These are phyloP conservation scores for Dryoscopus gambensis DNA, from an alignment of 2,113 vertebrate genomes.

Conservation along the genomic window DNA sequence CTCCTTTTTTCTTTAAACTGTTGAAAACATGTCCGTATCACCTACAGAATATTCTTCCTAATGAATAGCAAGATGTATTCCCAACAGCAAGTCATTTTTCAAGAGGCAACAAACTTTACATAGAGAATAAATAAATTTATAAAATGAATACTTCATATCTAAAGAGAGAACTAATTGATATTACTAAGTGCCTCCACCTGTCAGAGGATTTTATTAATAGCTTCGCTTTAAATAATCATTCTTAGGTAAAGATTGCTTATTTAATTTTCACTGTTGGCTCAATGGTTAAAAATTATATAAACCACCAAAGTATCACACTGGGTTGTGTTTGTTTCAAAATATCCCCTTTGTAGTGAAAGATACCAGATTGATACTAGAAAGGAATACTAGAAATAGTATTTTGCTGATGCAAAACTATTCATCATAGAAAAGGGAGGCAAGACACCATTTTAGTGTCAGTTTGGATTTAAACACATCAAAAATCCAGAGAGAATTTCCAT, in stretches of 20 bases:
- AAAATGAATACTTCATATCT: conserved; percentile 67
- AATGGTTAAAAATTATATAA: background rate
- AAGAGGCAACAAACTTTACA: conserved; percentile 67
- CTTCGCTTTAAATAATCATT: conserved; percentile 56
- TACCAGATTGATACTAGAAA: background rate
- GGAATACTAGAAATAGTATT: background rate
- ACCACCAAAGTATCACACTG: background rate
- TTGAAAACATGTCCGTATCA: background rate
- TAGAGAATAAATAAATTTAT: conserved; percentile 74
- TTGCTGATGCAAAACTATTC: background rate
- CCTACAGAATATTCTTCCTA: background rate
- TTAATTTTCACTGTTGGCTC: background rate
- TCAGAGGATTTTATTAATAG: conserved; percentile 45
- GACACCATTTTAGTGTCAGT: background rate
- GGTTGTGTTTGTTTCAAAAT: background rate
- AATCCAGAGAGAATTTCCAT: background rate
- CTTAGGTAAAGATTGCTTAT: background rate
- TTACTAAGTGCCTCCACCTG: conserved; percentile 63
- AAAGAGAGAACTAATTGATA: conserved; percentile 66
- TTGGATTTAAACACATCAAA: background rate
- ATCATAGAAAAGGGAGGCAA: background rate
- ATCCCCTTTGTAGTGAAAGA: background rate
- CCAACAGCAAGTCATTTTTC: conserved; percentile 25
- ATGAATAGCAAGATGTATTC: conserved; percentile 14
- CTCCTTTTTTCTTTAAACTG: conserved; percentile 4